Conservation (phyloP, 2,797 vertebrate genomes). For the Ctenopoma multispine region DNA sequence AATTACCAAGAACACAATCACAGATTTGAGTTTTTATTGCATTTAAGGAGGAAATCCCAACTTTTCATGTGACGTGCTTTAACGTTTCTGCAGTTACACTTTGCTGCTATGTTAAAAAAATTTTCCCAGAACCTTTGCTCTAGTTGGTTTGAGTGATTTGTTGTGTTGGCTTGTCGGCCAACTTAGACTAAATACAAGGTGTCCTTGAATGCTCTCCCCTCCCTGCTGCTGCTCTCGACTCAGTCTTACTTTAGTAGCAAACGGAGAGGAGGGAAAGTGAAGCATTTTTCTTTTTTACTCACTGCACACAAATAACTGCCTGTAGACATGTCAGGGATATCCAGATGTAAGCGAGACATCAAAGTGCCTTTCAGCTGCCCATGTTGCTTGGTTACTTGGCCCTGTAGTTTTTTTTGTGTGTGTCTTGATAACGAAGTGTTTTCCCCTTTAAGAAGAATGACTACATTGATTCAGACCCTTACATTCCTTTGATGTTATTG, state of each 20-base stretch:
- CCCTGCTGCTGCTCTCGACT: slow-evolving; percentile 5
- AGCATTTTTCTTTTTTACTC: background rate
- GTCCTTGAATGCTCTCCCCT: slow-evolving; percentile 12
- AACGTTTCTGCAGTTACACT: background rate
- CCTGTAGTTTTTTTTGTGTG: background rate
- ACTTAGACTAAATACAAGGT: slow-evolving; percentile 37
- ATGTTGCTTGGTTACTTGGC: background rate
- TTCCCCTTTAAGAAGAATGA: too few species aligned
- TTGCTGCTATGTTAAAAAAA: background rate
- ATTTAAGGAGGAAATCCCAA: too few species aligned
- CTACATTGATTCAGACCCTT: background rate
- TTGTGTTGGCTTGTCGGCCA: background rate
- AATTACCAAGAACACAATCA: too few species aligned
- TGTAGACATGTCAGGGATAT: background rate
- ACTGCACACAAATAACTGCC: background rate
- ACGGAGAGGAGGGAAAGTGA: background rate
- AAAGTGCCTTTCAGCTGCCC: too few species aligned
- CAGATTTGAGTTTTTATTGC: too few species aligned
- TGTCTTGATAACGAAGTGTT: background rate
- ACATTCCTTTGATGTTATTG: background rate
- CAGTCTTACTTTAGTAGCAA: slow-evolving; percentile 19
- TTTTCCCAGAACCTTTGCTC: slow-evolving; percentile 18
- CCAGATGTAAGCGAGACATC: too few species aligned
- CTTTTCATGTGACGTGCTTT: too few species aligned
- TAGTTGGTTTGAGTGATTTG: slow-evolving; percentile 1